Evolutionary conservation across 2,797 vertebrate genomes (phyloP).

Genomic region (Phataginus tetradactyla): DNA sequence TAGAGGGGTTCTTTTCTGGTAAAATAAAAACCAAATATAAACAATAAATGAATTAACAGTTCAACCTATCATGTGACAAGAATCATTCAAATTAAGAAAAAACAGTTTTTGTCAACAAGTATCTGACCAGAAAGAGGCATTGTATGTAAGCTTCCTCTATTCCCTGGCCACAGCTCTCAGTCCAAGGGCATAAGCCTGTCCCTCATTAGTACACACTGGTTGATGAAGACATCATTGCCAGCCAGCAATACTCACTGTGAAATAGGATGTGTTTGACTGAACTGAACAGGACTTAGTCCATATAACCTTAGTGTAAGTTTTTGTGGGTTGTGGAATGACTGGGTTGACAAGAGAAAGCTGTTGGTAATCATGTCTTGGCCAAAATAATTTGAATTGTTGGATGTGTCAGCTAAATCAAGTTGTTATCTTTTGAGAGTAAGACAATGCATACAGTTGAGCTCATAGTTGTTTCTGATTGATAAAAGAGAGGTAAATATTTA

Average conservation of each 20-base stretch:
- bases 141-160: neutral
- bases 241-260: neutral
- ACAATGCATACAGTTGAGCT: neutral
- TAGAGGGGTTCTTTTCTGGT: neutral
- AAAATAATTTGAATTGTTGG: slow-evolving; percentile 41
- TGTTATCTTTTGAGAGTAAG: slow-evolving; percentile 23
- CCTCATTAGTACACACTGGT: neutral
- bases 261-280: neutral
- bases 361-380: neutral
- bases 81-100: neutral
- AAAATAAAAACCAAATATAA: neutral
- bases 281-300: neutral
- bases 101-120: neutral
- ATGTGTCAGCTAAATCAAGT: slow-evolving; percentile 35
- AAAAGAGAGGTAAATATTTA: neutral
- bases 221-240: neutral
- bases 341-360: neutral
- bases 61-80: neutral
- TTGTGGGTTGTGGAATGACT: neutral
- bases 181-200: neutral
- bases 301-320: neutral
- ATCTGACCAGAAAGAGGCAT: neutral
- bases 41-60: neutral
- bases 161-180: neutral
- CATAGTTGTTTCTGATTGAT: slow-evolving; percentile 2